Base-by-base conservation (phyloP, 2,797 vertebrate species). In the Danio albolineatus region DNA sequence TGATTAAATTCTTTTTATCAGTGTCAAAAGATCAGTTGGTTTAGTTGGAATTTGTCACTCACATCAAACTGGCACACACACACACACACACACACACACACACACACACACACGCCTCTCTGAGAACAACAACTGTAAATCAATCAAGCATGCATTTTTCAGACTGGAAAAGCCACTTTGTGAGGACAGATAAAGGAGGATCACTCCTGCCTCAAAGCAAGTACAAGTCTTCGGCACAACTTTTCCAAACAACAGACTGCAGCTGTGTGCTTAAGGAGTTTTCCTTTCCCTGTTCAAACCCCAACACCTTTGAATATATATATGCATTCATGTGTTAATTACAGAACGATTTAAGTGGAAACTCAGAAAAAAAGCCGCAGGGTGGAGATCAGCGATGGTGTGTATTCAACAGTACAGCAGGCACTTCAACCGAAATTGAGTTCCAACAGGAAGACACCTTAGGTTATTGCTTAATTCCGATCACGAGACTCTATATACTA, bases 151-250 rank as follows among this genome's bases (percentile, higher is more conserved):
- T n/a, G n/a, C 49, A 38, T 79, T 72, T 49, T 65, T 65, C 10
- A 65, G 69, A 79, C 60, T 16, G 60, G 41, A 73, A 79, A 73
- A 65, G 69, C 60, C 48, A 73, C 69, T 72, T 73, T 39, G 59
- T 51, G 49, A 10, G 19, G 5, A 44, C 44, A 59, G 66, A 61
- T 79, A 72, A 72, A 62, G 36, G 1, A 59, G 14, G 14, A 64
- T 78, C 44, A 28, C 38, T 73, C 12, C 10, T 61, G 19, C 44
- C 54, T 78, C 4, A 38, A n/a, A 70, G 56, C 65, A n/a, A 72
- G 38, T 62, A 54, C 19, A 72, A 16, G 53, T 51, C 28, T 72
- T 54, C 41, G 72, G 10, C 38, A 43, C 19, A 44, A 62, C 59
- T 19, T 38, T 53, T 14, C 5, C 12, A 76, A 43, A 54, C 46